Base-by-base conservation (phyloP, 1,140 invertebrate species). In the Drosophila pseudoobscura region DNA sequence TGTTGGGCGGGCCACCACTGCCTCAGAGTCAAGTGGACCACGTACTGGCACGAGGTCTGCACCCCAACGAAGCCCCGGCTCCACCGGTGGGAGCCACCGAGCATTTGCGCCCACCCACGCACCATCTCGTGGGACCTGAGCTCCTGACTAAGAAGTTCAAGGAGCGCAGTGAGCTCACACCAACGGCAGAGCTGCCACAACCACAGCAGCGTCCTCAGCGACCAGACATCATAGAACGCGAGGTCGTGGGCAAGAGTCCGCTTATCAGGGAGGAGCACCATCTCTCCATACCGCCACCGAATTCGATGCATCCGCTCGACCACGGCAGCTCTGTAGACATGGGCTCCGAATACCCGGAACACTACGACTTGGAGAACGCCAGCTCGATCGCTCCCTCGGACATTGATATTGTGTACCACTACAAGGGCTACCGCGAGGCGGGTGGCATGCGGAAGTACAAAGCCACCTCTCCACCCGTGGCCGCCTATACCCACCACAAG, bases 331-430 rank as follows among this genome's bases (percentile, higher is more conserved):
- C 93, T 41, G 94, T 94, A 61, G 94, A 95, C 72, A 90, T 95
- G 53, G 95, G 96, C 89, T 95, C 96, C 0, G 97, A 98, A 90
- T 94, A 96, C 72, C 97, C 97, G 0, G 98, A 99, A 90, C 98
- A 98, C 90, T 99, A 99, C 85, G 98, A 99, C 91, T 92, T 99
- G 55, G 98, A 99, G 92, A 99, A 99, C 92, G 97, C 98, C 1
- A 98, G 97, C 91, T 98, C 97, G 0, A 99, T 99, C 73, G 98
- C 98, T 1, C 98, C 98, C 0, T 98, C 97, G 9, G 98, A 99
- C 91, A 98, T 99, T 66, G 98, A 99, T 88, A 97, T 99, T 64
- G 97, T 98, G 1, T 98, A 98, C 84, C 98, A 99, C 91, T 99
- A 99, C 90, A 98, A 98, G 93, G 97, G 98, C 72, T 96, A 96